Percentiles rank a stretch among this genome's conserved stretches.
Evolutionary conservation across 2,113 vertebrate species (phyloP).

Genomic region (Carlito syrichta): DNA sequence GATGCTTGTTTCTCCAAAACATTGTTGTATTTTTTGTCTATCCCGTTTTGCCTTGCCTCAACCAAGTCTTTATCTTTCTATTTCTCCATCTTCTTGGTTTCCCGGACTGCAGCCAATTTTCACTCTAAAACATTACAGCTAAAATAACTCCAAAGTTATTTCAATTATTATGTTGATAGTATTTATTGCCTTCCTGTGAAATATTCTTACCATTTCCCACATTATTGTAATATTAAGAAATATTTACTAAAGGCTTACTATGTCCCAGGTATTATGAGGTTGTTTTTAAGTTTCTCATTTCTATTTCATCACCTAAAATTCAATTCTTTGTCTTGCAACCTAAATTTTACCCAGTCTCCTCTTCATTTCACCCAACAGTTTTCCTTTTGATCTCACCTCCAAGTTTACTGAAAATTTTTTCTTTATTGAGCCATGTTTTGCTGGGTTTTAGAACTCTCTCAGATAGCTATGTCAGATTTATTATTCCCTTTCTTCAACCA

Average conservation of each 20-base stretch:
- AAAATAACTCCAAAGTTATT: background rate
- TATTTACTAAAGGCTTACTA: background rate
- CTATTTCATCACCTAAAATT: background rate
- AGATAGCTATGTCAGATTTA: background rate
- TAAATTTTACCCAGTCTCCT: background rate
- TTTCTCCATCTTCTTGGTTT: background rate
- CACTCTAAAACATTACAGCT: background rate
- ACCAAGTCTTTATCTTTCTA: background rate
- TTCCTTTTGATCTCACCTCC: background rate
- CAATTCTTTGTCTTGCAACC: background rate
- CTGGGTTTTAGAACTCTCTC: background rate
- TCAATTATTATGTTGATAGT: background rate
- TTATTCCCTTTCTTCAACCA: background rate
- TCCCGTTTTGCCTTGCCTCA: background rate
- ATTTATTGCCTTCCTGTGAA: background rate
- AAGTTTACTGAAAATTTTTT: background rate
- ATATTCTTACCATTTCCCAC: background rate
- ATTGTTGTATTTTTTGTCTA: background rate
- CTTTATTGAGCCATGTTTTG: background rate
- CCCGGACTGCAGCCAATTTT: background rate
- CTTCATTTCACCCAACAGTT: background rate
- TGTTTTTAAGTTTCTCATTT: background rate
- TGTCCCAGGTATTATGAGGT: background rate
- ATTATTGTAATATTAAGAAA: background rate
- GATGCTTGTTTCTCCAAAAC: background rate